Evolutionary conservation across 2,797 vertebrate genomes (phyloP), one percentile per base, ranked within the genome.

Genomic region (Micropoecilia bifurca): DNA sequence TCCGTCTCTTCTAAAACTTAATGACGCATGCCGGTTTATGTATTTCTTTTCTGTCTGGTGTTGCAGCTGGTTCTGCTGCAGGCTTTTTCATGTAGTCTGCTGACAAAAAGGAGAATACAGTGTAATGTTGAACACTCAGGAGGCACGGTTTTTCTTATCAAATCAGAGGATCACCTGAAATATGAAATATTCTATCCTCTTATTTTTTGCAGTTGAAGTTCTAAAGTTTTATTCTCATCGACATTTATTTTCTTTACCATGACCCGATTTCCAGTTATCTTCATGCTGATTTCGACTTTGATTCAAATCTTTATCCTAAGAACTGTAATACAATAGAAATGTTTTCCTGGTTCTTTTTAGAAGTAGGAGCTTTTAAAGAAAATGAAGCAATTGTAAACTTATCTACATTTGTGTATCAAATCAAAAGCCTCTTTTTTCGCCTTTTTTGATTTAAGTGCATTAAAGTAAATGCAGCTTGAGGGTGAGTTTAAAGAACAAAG

Each of bases 1-100:
- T 87, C 72, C 71, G 41, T 75, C 73, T 55, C 73, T 85, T 30
- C 73, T 87, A 74, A 82, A 87, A 72, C 76, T 78, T 88, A 85
- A 89, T 88, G 81, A 71, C 4, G 36, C 78, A 74, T 81, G 66
- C 43, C 25, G 16, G 80, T 79, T 90, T 84, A 80, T 87, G 39
- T 10, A 25, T 41, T 68, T 43, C 61, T 82, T 87, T 63, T 82
- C 41, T 68, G 46, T 48, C 43, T 80, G 46, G 28, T 39, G 28
- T 61, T 33, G 75, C 66, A 75, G 79, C 25, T 57, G 61, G 78
- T 78, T 57, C 43, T 77, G 59, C 88, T 72, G 78, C 55, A 72
- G 48, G 72, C 80, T 50, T 59, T 76, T 10, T 30, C 9, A 50
- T 85, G 28, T 79, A 87, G 13, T 39, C 25, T 6, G 0, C 55